phyloP scores from a whole-genome alignment of 2,797 vertebrate species.

The Gallinago nigripennis region DNA sequence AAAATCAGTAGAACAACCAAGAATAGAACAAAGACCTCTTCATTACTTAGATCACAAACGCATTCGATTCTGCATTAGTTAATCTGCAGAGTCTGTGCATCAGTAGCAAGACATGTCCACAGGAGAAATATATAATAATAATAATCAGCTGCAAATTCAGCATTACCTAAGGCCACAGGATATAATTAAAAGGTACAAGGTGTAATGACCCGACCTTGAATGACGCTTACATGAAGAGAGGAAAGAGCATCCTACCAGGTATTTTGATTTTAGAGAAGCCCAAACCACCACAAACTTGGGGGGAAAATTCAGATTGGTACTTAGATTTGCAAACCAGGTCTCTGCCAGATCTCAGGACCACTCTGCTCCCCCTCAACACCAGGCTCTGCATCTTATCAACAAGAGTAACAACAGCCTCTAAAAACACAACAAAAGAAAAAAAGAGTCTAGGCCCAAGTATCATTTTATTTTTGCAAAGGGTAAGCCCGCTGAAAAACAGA shows the following conservation, averaged over 20 bases:
- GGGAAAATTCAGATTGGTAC: not conserved
- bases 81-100: constrained; percentile 24
- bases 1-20: constrained; percentile 59
- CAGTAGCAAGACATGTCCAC: constrained; percentile 30
- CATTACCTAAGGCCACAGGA: constrained; percentile 22
- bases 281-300: not conserved
- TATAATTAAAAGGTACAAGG: constrained; percentile 23
- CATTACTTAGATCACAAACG: constrained; percentile 53
- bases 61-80: constrained; percentile 46
- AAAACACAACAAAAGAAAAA: not conserved
- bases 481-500: not conserved
- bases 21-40: constrained; percentile 59
- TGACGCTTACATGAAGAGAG: not conserved
- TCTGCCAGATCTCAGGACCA: not conserved
- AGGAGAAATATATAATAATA: constrained; percentile 38
- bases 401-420: not conserved
- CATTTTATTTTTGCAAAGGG: not conserved
- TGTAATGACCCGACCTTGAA: not conserved
- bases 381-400: not conserved
- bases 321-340: not conserved
- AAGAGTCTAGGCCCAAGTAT: not conserved
- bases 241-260: not conserved
- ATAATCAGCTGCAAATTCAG: constrained; percentile 47
- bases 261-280: not conserved
- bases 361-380: not conserved